Base-by-base conservation (phyloP, 1,140 invertebrate genomes). In the Neodiprion virginianus region DNA sequence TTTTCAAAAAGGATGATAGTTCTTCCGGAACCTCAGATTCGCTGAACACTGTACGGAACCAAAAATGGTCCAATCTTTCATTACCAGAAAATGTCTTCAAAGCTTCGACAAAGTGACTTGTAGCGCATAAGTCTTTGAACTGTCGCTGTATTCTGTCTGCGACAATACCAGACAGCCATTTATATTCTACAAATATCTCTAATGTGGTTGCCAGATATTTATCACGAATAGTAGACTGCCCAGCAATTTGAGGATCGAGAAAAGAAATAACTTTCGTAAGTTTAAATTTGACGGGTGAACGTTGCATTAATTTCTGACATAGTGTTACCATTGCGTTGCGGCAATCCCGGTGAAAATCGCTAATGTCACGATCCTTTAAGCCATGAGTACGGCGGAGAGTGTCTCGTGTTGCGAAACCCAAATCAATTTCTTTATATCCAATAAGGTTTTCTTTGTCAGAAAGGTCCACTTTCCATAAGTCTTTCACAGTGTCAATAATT, bases 361-460 rank as follows among this genome's bases (percentile, higher is more conserved):
- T 9, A 53, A 53, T 23, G 10, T 71, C 69, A 66, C 17, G 72
- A 71, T 78, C 72, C 40, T 23, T 71, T n/a, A 49, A 23, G 8
- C 48, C 1, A 8, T 71, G 8, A 10, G 47, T 9, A 10, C 47
- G 17, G 1, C 47, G 10, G 50, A 53, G 10, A 53, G 50, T 14
- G 14, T 53, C 50, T 53, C 14, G 50, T 11, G 50, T 53, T 11
- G 1, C 50, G 14, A 53, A 53, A 9, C 50, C 48, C n/a, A 71
- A 40, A 10, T 71, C 69, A 7, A 71, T 48, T 8, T 71, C n/a
- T 47, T 71, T 71, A 40, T 9, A 53, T 9, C 14, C 50, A 11
- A 53, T 53, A 9, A 53, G 14, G 1, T 11, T 14, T 11, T 9
- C 14, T 53, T 53, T 53, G 14, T 53, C 50, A 9, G 9, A 14